phyloP scores from a whole-genome alignment of 2,113 vertebrate species.

The Atractosteus spatula region DNA sequence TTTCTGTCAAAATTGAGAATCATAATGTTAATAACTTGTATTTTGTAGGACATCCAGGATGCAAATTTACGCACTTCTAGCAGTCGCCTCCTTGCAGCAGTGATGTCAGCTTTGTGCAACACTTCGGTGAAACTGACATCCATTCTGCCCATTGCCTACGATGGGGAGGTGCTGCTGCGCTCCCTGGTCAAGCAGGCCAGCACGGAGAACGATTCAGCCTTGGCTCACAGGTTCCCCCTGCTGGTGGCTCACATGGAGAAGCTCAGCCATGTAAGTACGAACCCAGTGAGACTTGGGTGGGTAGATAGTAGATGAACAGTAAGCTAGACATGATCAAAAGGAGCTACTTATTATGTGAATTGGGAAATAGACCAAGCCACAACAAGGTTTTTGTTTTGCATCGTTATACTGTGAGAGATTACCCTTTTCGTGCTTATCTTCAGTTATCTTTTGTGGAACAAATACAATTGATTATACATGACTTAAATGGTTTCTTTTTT shows the following conservation, averaged over 20 bases:
- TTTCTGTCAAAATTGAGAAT: too few species aligned
- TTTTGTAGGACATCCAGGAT: constrained; percentile 88
- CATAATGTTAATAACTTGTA: too few species aligned
- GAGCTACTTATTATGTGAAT: too few species aligned
- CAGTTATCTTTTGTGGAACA: too few species aligned
- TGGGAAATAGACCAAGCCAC: too few species aligned
- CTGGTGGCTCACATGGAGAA: constrained; percentile 97
- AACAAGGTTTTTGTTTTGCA: too few species aligned
- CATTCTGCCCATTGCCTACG: constrained; percentile 95
- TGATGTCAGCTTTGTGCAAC: constrained; percentile 97
- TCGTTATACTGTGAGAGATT: too few species aligned
- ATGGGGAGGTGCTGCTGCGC: constrained; percentile 87
- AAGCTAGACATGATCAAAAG: too few species aligned
- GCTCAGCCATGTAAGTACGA: constrained; percentile 84
- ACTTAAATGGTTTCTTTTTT: neutral
- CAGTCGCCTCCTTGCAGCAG: constrained; percentile 90
- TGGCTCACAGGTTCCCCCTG: constrained; percentile 93
- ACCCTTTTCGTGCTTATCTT: too few species aligned
- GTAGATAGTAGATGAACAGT: too few species aligned
- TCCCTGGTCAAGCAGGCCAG: constrained; percentile 95
- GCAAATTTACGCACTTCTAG: constrained; percentile 96
- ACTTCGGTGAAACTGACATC: constrained; percentile 94
- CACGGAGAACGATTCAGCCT: constrained; percentile 94
- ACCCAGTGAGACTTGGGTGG: neutral
- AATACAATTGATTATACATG: neutral